phyloP scores from a whole-genome alignment of 2,113 vertebrate genomes.

The Raphicerus campestris region DNA sequence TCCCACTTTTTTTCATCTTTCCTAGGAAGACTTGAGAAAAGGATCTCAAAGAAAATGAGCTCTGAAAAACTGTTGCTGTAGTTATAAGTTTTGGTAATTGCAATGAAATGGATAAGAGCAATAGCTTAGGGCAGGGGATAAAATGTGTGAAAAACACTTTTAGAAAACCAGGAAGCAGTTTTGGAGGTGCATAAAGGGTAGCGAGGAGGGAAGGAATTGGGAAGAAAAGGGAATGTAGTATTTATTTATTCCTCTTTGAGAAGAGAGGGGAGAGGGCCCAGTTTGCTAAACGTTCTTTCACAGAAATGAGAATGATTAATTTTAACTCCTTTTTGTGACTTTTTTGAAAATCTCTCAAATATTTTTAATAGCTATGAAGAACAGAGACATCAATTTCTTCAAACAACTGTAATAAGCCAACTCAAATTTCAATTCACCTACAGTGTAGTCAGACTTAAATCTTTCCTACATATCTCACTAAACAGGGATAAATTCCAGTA shows the following conservation, averaged over 20 bases:
- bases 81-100: slow-evolving; percentile 39
- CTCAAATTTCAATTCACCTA: background rate
- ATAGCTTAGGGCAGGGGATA: background rate
- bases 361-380: background rate
- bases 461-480: background rate
- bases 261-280: background rate
- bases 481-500: background rate
- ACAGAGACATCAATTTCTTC: background rate
- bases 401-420: background rate
- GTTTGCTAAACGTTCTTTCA: background rate
- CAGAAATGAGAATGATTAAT: background rate
- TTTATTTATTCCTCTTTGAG: background rate
- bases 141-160: background rate
- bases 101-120: background rate
- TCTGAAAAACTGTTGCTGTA: background rate
- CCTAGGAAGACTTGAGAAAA: background rate
- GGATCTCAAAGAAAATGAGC: slow-evolving; percentile 33
- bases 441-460: background rate
- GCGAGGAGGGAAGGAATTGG: background rate
- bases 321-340: background rate
- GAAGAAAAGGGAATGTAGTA: background rate
- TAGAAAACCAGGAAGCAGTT: background rate
- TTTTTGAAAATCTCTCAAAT: background rate
- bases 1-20: background rate
- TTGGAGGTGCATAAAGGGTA: background rate